Base-by-base conservation (phyloP, 1,140 invertebrate genomes). In the Drosophila sp. region DNA sequence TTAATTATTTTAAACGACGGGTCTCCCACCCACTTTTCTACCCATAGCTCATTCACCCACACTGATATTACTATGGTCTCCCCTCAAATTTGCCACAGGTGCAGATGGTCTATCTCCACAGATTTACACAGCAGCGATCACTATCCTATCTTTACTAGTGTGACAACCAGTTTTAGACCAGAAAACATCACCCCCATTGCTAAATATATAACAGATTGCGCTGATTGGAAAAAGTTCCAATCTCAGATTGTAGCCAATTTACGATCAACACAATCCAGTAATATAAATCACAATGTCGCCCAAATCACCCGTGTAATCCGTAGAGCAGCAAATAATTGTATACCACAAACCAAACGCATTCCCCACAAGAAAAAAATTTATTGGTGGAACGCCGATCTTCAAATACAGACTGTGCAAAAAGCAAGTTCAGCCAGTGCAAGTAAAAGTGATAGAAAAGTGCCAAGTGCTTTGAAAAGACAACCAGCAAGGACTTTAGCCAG, bases 41-140 rank as follows among this genome's bases (percentile, higher is more conserved):
- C 57, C 35, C 57, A 60, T 41, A 11, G 57, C 57, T 60, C 57
- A 3, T 38, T 60, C 35, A 60, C 57, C 4, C 57, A 60, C 10
- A 35, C 38, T n/a, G 57, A 60, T 17, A 17, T 60, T 10, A 60
- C 33, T 27, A 44, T 44, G 40, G 40, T 44, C 17, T 44, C 40
- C 17, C 40, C 40, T 17, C 40, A 11, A 44, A 44, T 44, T 44
- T 7, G 33, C 33, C 33, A 33, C 33, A 33, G 33, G 33, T 33
- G 33, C 33, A 33, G 33, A 33, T 33, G 40, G 40, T n/a, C 10
- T 5, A 17, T 44, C 17, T 44, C 40, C 10, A n/a, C 40, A 17
- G 40, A 44, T 44, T 17, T 44, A 44, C 40, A 44, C 40, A n/a
- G n/a, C 17, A 44, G 40, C 40, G 40, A 44, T 2, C 40, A 44